Evolutionary conservation across 2,797 vertebrate genomes (phyloP), one percentile per base, ranked within the genome.

Genomic region (Sebastolobus altivelis): DNA sequence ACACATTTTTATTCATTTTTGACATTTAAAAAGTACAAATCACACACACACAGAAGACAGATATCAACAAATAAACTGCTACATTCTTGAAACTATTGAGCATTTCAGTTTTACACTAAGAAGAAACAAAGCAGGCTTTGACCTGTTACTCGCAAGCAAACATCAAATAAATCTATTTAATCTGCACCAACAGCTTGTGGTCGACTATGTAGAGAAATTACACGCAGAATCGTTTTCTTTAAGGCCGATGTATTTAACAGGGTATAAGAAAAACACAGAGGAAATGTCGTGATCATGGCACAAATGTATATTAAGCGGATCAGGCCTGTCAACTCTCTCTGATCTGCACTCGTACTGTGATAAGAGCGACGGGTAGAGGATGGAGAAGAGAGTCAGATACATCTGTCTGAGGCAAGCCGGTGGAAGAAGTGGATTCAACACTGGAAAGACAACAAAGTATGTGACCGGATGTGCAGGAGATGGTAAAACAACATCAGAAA

Each of bases 241-340:
- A 92, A 94, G 90, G 91, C 91, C 33, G 80, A 88, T 82, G 72
- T 52, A 77, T 72, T 16, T 5, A 13, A 43, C 16, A 16, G 40
- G 40, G 40, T 43, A 16, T 43, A 14, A 43, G 13, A 43, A 43
- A 43, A 43, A 63, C 8, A 8, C 16, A 27, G 9, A 67, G 13
- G 35, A 76, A 12, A 61, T 35, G 49, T 29, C 12, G 16, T n/a
- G 49, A 75, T 82, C 62, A 65, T 82, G 85, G 84, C 83, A 80
- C 56, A 43, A 35, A 75, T 38, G 54, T 63, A 79, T 46, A 62
- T 56, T 5, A 27, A 58, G 68, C 37, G 59, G 40, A 76, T 59
- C 46, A 14, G 3, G 38, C 31, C 55, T 4, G 27, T 14, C 37
- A 22, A 1, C 69, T 55, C 25, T 27, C 18, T 75, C 18, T 25